phyloP scores from a whole-genome alignment of 2,113 vertebrate genomes.

The Petroica traversi region DNA sequence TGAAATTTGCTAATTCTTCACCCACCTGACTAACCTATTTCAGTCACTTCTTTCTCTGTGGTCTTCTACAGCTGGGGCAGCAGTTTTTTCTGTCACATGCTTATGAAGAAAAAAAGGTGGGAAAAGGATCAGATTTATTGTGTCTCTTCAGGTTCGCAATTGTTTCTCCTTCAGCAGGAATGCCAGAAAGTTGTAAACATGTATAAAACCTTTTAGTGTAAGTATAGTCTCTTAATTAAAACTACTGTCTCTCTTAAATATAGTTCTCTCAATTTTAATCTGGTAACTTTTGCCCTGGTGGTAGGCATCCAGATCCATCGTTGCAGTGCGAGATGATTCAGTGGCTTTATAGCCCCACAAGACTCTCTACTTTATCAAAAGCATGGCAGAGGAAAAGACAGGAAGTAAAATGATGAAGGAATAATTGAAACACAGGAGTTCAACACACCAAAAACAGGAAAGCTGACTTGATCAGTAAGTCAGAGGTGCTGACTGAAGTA shows the following conservation, averaged over 20 bases:
- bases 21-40: background rate
- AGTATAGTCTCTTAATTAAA: constrained; percentile 40
- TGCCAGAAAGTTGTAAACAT: constrained; percentile 9
- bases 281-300: constrained; percentile 10
- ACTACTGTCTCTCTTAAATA: constrained; percentile 26
- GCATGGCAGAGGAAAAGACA: background rate
- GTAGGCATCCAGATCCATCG: background rate
- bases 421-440: constrained; percentile 16
- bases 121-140: background rate
- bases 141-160: background rate
- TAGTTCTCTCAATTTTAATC: background rate
- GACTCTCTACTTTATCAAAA: constrained; percentile 9
- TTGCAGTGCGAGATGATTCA: background rate
- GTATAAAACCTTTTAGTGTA: background rate
- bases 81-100: background rate
- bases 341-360: background rate
- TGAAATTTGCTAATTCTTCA: background rate
- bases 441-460: background rate
- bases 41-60: background rate
- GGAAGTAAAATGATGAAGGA: constrained; percentile 24
- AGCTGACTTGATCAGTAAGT: background rate
- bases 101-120: background rate
- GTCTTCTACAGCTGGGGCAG: background rate
- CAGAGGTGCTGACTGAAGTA: background rate
- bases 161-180: background rate